Conservation (phyloP, 1,140 invertebrate species). For the Reticulitermes speratus region DNA sequence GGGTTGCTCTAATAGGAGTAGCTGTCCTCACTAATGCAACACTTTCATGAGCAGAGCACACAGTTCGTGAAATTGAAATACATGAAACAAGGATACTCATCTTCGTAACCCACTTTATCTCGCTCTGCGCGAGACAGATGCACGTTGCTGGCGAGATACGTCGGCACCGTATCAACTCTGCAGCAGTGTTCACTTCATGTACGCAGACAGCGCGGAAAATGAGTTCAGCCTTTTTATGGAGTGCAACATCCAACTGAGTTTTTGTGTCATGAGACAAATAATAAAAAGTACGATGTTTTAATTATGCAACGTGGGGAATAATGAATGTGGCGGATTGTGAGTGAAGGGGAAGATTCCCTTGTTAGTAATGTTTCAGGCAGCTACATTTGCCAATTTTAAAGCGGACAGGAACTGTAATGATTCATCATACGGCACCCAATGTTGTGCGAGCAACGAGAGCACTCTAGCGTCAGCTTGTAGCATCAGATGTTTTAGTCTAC, state of each 20-base stretch:
- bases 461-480: not conserved
- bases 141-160: not conserved
- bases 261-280: not conserved
- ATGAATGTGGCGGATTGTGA: not conserved
- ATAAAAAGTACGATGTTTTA: not conserved
- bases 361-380: not conserved
- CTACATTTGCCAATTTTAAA: not conserved
- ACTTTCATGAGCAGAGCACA: too few relatives aligned
- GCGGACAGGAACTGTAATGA: not conserved
- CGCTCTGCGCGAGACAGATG: not conserved
- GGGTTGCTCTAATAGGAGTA: too few relatives aligned
- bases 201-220: not conserved
- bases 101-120: not conserved
- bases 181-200: not conserved
- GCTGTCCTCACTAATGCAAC: too few relatives aligned
- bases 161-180: not conserved
- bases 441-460: not conserved
- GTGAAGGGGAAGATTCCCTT: not conserved
- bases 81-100: not conserved
- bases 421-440: conserved; percentile 2
- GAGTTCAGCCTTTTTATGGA: conserved; percentile 4
- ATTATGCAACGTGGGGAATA: not conserved
- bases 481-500: not conserved
- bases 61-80: not conserved
- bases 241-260: not conserved